phyloP scores from a whole-genome alignment of 2,797 vertebrate species.

The Leuciscus waleckii region DNA sequence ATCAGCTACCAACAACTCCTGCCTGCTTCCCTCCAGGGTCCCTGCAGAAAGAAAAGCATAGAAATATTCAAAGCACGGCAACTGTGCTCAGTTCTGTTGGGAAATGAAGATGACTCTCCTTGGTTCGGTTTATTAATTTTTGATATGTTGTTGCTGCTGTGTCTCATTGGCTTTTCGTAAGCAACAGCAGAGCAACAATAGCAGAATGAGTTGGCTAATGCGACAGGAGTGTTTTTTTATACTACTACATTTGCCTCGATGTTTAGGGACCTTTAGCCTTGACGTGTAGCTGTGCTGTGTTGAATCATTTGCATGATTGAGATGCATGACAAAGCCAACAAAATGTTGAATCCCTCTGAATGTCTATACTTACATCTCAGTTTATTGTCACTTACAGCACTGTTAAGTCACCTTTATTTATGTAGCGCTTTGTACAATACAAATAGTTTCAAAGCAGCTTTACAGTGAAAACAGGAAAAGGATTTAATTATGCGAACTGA shows the following conservation, averaged over 20 bases:
- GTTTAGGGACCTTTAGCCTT: slow-evolving; percentile 21
- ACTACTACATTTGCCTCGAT: neutral
- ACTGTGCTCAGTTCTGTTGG: neutral
- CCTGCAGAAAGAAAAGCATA: slow-evolving; percentile 19
- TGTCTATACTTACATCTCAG: neutral
- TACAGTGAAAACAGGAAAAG: neutral
- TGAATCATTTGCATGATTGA: neutral
- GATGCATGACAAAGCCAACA: slow-evolving; percentile 15
- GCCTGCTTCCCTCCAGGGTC: slow-evolving; percentile 8
- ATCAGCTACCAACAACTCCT: slow-evolving; percentile 65
- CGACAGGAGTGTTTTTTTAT: neutral
- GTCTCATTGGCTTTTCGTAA: slow-evolving; percentile 34
- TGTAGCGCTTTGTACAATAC: neutral
- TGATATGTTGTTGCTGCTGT: slow-evolving; percentile 26
- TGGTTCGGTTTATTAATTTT: slow-evolving; percentile 34
- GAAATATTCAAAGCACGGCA: slow-evolving; percentile 30
- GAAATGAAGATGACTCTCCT: slow-evolving; percentile 25
- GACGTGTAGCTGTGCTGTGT: neutral
- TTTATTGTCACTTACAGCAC: neutral
- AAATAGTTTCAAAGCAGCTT: neutral
- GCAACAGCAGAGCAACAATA: slow-evolving; percentile 17
- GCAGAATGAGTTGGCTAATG: slow-evolving; percentile 9
- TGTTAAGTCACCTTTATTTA: neutral
- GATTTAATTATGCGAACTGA: neutral
- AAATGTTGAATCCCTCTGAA: neutral